phyloP scores from a whole-genome alignment of 1,140 invertebrate species.

The Ceratoteleas bidentatus region DNA sequence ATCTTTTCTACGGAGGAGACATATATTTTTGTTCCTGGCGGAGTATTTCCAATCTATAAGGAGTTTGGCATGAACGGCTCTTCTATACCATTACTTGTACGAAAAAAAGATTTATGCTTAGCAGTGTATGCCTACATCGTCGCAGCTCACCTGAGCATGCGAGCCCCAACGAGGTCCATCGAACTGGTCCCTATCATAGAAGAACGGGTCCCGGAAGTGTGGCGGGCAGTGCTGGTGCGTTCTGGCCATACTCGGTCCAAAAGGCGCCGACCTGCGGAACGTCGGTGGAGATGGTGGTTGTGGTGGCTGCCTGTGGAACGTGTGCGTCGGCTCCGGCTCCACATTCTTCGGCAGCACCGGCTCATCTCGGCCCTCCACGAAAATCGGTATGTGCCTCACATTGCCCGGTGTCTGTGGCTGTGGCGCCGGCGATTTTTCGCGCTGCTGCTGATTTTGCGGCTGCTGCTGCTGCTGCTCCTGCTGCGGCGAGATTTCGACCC shows the following conservation, averaged over 20 bases:
- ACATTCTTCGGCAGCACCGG: slow-evolving; percentile 85
- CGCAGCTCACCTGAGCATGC: slow-evolving; percentile 11
- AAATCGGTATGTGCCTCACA: slow-evolving; percentile 92
- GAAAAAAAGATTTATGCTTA: too few relatives aligned
- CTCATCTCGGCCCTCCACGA: slow-evolving; percentile 90
- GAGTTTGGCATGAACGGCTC: too few relatives aligned
- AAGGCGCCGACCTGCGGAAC: slow-evolving; percentile 43
- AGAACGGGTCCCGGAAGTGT: slow-evolving; percentile 46
- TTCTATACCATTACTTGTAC: too few relatives aligned
- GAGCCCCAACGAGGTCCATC: slow-evolving; percentile 30
- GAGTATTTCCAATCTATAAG: too few relatives aligned
- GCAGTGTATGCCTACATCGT: too few relatives aligned
- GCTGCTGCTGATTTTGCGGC: slow-evolving; percentile 67
- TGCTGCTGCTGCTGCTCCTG: slow-evolving; percentile 66
- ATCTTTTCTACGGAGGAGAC: too few relatives aligned
- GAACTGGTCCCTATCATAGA: slow-evolving; percentile 40
- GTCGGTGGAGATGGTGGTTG: slow-evolving; percentile 32
- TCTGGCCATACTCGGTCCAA: slow-evolving; percentile 36
- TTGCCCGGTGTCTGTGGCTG: slow-evolving; percentile 73
- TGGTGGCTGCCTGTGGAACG: slow-evolving; percentile 24
- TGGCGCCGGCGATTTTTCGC: slow-evolving; percentile 60
- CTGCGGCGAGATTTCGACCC: slow-evolving; percentile 82
- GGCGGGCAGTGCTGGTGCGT: slow-evolving; percentile 53
- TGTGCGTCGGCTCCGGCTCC: slow-evolving; percentile 39
- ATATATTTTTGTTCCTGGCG: too few relatives aligned